A percentile compares a stretch with the other conserved stretches of the same genome.
Conservation (phyloP, 2,797 vertebrate genomes). For the Chloroceryle amazona region DNA sequence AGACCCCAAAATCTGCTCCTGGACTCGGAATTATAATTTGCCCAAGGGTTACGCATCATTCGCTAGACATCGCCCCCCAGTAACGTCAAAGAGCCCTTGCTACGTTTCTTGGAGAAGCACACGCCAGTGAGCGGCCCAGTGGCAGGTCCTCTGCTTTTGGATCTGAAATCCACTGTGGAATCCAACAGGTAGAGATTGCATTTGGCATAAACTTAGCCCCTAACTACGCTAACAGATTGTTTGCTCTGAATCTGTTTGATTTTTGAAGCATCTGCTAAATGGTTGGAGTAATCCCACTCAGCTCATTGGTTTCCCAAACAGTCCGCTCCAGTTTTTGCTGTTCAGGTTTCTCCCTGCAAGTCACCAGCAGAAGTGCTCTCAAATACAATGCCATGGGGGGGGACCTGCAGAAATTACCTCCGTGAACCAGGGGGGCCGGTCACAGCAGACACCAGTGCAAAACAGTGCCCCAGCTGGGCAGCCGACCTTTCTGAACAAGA, state of each 20-base stretch:
- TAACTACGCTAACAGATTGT: rapidly evolving
- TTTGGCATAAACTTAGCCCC: background rate
- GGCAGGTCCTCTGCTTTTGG: background rate
- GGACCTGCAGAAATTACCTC: background rate
- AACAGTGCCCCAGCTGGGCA: background rate
- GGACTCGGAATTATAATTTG: background rate
- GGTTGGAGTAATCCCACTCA: background rate
- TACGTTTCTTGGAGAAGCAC: too few relatives aligned
- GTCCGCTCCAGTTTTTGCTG: background rate
- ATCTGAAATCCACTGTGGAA: background rate
- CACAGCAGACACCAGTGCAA: background rate
- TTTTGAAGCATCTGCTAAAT: background rate
- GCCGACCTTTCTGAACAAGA: background rate
- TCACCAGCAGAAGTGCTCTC: rapidly evolving
- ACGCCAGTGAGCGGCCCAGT: rapidly evolving
- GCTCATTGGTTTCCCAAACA: background rate
- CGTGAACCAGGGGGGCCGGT: background rate
- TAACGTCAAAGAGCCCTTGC: background rate
- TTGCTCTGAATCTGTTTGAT: background rate
- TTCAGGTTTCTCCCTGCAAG: background rate
- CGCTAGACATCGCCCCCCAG: background rate
- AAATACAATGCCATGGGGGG: rapidly evolving
- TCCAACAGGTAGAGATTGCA: rapidly evolving
- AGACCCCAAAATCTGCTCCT: background rate
- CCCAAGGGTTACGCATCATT: rapidly evolving